Conservation (phyloP, 2,888 invertebrate species). For the Lobophora halterata region DNA sequence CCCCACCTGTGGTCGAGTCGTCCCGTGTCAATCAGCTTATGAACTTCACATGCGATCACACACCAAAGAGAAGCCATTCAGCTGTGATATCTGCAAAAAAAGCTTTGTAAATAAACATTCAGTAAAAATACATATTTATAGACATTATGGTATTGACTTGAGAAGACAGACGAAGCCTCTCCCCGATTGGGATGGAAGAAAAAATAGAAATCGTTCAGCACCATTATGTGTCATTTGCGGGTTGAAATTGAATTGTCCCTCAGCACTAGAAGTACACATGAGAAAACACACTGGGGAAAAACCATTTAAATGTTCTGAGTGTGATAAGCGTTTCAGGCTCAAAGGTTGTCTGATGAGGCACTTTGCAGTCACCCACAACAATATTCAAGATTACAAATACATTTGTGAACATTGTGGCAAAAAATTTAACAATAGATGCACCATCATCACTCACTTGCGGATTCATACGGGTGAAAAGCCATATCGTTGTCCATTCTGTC, state of each 20-base stretch:
- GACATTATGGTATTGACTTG: constrained; percentile 18
- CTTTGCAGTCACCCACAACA: constrained; percentile 48
- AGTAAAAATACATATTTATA: constrained; percentile 22
- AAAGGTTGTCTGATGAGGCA: constrained; percentile 64
- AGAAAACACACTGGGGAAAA: constrained; percentile 68
- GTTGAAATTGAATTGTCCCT: constrained; percentile 47
- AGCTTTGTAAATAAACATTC: constrained; percentile 18
- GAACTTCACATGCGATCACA: constrained; percentile 26
- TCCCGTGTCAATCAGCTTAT: constrained; percentile 23
- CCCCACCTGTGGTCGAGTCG: constrained; percentile 18
- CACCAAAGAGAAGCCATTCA: constrained; percentile 28
- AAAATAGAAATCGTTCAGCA: constrained; percentile 39
- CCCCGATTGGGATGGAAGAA: constrained; percentile 34
- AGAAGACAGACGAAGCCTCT: constrained; percentile 1
- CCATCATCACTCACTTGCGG: constrained; percentile 64
- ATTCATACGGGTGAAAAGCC: constrained; percentile 67
- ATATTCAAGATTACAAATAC: constrained; percentile 39
- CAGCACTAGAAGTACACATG: constrained; percentile 63
- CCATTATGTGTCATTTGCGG: constrained; percentile 64
- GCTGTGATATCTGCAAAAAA: constrained; percentile 27
- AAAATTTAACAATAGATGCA: constrained; percentile 61
- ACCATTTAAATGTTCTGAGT: constrained; percentile 56
- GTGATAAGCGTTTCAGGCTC: constrained; percentile 51
- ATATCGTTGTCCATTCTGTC: constrained; percentile 59
- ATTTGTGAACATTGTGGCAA: constrained; percentile 71